These are phyloP conservation scores for Papilio protenor DNA, from an alignment of 2,888 invertebrate genomes.

Conservation along the genomic window DNA sequence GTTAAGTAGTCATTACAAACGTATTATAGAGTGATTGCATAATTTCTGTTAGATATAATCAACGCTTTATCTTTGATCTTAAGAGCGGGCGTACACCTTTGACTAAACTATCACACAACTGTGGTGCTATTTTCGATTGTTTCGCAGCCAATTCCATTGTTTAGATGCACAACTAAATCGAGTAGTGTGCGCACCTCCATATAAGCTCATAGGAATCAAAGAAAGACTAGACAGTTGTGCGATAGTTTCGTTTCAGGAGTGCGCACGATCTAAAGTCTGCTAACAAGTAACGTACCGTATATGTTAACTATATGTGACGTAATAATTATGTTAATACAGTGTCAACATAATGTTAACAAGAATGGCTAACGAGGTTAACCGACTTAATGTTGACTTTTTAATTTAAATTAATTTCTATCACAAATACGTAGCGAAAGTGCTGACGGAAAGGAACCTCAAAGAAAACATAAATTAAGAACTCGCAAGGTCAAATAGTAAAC, in stretches of 20 bases:
- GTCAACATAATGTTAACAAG: slow-evolving; percentile 21
- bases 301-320: slow-evolving; percentile 6
- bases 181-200: too few species aligned
- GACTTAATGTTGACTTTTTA: slow-evolving; percentile 6
- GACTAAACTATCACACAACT: too few species aligned
- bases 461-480: slow-evolving; percentile 7
- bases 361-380: slow-evolving; percentile 27
- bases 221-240: too few species aligned
- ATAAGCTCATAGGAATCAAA: too few species aligned
- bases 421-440: slow-evolving; percentile 20
- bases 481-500: slow-evolving; percentile 28
- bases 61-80: background rate
- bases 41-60: background rate
- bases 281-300: slow-evolving; percentile 13
- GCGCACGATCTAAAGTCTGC: background rate
- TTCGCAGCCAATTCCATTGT: too few species aligned
- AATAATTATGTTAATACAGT: slow-evolving; percentile 23
- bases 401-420: slow-evolving; percentile 26
- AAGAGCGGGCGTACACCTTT: too few species aligned
- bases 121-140: too few species aligned
- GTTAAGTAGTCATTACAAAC: background rate
- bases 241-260: too few species aligned
- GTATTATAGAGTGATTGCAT: background rate
- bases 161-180: too few species aligned
- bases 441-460: slow-evolving; percentile 27